A percentile compares a stretch with the other conserved stretches of the same genome.
Conservation (phyloP, 1,140 invertebrate species). For the Drosophila ogumai region DNA sequence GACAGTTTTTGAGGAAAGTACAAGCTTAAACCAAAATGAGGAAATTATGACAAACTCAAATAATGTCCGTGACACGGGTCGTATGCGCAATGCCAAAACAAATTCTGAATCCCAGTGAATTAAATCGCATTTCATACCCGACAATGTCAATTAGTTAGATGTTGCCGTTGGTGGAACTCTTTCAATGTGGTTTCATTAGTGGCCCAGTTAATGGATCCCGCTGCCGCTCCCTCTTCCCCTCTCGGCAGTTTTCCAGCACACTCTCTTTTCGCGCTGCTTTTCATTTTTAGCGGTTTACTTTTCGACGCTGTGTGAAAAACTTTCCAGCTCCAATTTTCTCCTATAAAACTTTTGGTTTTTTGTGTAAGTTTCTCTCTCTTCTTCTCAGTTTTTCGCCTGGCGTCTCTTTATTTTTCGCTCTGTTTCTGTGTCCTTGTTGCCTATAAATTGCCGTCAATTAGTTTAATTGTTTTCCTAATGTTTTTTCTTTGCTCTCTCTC, state of each 20-base stretch:
- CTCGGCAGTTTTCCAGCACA: conserved; percentile 1
- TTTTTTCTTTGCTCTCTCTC: conserved; percentile 24
- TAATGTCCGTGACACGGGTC: conserved; percentile 9
- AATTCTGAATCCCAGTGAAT: conserved; percentile 2
- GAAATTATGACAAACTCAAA: not conserved
- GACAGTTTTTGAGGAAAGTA: not conserved
- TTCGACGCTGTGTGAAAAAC: conserved; percentile 52
- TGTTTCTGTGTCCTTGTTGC: conserved; percentile 54
- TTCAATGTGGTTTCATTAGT: conserved; percentile 77
- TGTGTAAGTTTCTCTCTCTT: conserved; percentile 17
- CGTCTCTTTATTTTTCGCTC: conserved; percentile 29
- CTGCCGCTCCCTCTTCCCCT: not conserved
- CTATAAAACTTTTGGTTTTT: conserved; percentile 52
- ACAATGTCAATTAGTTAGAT: conserved; percentile 49
- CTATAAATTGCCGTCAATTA: conserved; percentile 81
- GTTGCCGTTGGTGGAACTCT: conserved; percentile 32
- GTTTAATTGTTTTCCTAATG: conserved; percentile 74
- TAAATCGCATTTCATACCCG: conserved; percentile 22
- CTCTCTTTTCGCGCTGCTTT: conserved; percentile 4
- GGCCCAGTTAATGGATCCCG: conserved; percentile 65
- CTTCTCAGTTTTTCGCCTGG: not conserved
- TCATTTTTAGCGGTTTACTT: conserved; percentile 62
- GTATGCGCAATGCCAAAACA: conserved; percentile 31
- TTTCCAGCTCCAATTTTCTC: conserved; percentile 69
- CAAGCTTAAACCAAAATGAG: not conserved